Percentiles rank a stretch among this genome's conserved stretches.
These are phyloP conservation scores for Melanostigma gelatinosum DNA, from an alignment of 2,113 vertebrate genomes.

Conservation along the genomic window DNA sequence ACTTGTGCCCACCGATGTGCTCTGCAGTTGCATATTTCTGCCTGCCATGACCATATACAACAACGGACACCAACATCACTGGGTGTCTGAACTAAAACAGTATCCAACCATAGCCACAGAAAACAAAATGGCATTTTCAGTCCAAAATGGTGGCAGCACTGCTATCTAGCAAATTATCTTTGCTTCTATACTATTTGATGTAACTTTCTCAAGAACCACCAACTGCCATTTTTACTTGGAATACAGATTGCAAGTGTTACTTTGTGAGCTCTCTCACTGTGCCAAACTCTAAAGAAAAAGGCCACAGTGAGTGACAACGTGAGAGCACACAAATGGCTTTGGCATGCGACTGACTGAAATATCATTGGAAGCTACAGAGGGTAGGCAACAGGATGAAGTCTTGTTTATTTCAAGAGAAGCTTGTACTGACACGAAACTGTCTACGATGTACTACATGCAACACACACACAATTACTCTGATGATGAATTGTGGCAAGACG, in stretches of 20 bases:
- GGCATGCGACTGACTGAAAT: neutral
- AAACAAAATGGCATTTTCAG: too few species aligned
- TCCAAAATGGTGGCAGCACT: neutral
- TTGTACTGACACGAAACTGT: conserved; percentile 1
- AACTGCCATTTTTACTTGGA: neutral
- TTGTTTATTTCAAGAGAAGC: conserved; percentile 13
- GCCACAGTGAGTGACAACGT: neutral
- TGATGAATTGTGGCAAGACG: conserved; percentile 56
- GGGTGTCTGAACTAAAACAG: neutral
- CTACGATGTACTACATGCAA: neutral
- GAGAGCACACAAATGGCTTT: conserved; percentile 9
- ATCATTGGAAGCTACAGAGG: conserved; percentile 14
- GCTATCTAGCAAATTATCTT: neutral
- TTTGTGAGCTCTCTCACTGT: neutral
- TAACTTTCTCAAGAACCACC: neutral
- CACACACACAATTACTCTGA: conserved; percentile 51
- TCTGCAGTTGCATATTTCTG: neutral
- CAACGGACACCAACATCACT: neutral
- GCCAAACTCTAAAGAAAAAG: neutral
- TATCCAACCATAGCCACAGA: neutral
- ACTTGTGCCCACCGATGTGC: conserved; percentile 2
- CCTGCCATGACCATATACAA: neutral
- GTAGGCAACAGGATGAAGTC: neutral
- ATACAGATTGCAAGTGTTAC: neutral
- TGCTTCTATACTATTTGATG: neutral